Evolutionary conservation across 1,140 invertebrate species (phyloP).

Genomic region (Scaptomyza pallida): DNA sequence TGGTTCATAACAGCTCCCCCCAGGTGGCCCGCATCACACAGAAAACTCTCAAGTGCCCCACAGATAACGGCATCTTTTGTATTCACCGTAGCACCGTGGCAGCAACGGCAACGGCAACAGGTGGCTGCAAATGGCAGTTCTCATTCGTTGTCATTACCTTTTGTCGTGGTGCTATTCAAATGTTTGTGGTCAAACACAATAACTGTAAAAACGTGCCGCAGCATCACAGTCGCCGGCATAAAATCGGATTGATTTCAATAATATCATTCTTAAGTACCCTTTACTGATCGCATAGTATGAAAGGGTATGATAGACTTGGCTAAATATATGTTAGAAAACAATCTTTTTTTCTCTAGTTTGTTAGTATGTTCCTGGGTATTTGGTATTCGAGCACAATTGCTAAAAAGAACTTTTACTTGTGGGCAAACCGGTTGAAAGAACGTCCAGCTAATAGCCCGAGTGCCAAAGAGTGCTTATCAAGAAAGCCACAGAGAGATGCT

Average conservation of each 20-base stretch:
- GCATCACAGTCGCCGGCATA: conserved; percentile 6
- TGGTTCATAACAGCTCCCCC: neutral
- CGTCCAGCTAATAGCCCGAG: conserved; percentile 42
- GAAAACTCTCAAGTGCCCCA: conserved; percentile 30
- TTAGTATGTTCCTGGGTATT: neutral
- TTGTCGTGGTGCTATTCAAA: conserved; percentile 47
- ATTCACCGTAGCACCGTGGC: conserved; percentile 12
- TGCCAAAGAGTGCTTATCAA: conserved; percentile 69
- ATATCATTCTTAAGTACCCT: conserved; percentile 16
- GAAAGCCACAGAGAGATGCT: conserved; percentile 46
- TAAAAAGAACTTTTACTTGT: conserved; percentile 3
- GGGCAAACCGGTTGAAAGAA: conserved; percentile 64
- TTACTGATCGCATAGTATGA: neutral
- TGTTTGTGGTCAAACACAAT: conserved; percentile 71
- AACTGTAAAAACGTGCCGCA: conserved; percentile 46
- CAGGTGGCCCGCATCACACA: conserved; percentile 3
- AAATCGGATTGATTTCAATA: conserved; percentile 41
- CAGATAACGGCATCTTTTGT: conserved; percentile 63
- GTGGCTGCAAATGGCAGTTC: conserved; percentile 42
- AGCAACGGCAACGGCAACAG: conserved; percentile 49
- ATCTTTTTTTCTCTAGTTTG: neutral
- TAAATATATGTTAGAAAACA: neutral
- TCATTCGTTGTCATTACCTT: conserved; percentile 15
- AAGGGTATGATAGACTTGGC: neutral
- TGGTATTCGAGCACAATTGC: neutral